These are phyloP conservation scores for Anguilla megastoma DNA, from an alignment of 2,797 vertebrate species.

Conservation along the genomic window DNA sequence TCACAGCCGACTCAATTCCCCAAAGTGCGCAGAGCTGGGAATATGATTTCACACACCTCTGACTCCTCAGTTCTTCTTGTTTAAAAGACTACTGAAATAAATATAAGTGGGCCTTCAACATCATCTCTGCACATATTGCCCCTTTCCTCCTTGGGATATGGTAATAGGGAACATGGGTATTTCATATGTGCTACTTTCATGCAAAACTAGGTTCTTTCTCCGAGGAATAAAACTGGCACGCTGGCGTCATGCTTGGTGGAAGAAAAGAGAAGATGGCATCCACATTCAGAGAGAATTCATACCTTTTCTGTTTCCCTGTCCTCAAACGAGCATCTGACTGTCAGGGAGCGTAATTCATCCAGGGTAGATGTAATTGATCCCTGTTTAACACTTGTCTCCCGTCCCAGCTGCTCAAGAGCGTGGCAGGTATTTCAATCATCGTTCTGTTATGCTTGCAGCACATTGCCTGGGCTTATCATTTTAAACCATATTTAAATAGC, in stretches of 20 bases:
- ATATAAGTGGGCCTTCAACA: not conserved
- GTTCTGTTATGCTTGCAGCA: not conserved
- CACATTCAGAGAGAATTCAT: not conserved
- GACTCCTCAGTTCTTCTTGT: not conserved
- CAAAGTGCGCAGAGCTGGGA: not conserved
- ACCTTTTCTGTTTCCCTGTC: not conserved
- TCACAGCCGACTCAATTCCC: conserved; percentile 6
- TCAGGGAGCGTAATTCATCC: not conserved
- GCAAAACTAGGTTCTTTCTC: conserved; percentile 18
- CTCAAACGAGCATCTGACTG: not conserved
- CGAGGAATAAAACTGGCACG: not conserved
- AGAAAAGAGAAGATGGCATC: not conserved
- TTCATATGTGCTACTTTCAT: conserved; percentile 9
- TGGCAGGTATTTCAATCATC: not conserved
- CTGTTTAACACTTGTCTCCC: conserved; percentile 13
- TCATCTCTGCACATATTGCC: not conserved
- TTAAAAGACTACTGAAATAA: conserved; percentile 7
- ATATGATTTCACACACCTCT: not conserved
- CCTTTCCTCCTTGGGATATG: conserved; percentile 6
- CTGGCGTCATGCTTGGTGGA: not conserved
- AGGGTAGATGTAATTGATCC: conserved; percentile 12
- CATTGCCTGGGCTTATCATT: not conserved
- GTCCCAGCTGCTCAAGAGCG: not conserved
- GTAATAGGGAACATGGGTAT: not conserved
- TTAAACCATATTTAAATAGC: not conserved